These are phyloP conservation scores for Ichneumoninae sp. DNA, from an alignment of 2,888 invertebrate genomes.

Conservation along the genomic window DNA sequence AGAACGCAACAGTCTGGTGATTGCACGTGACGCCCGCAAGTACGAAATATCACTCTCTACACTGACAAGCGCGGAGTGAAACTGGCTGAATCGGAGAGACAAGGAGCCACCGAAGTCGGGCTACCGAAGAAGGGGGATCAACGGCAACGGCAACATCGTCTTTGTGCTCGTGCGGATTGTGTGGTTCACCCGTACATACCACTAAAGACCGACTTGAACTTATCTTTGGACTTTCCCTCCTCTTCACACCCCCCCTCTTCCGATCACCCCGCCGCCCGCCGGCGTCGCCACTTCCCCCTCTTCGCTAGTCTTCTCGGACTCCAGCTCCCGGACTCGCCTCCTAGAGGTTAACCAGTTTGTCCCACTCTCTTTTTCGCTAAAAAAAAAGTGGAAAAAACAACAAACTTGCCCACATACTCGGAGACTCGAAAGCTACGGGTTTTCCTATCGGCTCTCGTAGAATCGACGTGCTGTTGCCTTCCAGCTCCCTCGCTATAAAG, in stretches of 20 bases:
- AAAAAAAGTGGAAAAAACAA: conserved; percentile 41
- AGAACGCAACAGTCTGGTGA: conserved; percentile 8
- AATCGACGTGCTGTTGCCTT: conserved; percentile 15
- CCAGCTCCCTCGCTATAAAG: background rate
- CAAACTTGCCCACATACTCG: conserved; percentile 40
- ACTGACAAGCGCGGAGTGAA: conserved; percentile 46
- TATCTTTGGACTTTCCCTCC: conserved; percentile 84
- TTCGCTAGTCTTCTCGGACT: conserved; percentile 46
- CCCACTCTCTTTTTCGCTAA: conserved; percentile 81
- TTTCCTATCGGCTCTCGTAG: conserved; percentile 30
- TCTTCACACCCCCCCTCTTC: conserved; percentile 63
- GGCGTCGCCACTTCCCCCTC: conserved; percentile 67
- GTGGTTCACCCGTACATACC: conserved; percentile 73
- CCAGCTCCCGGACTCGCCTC: conserved; percentile 66
- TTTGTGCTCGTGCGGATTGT: conserved; percentile 12
- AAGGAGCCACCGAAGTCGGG: conserved; percentile 64
- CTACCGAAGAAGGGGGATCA: conserved; percentile 42
- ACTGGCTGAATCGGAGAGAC: conserved; percentile 59
- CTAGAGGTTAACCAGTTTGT: conserved; percentile 84
- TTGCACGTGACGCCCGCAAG: conserved; percentile 59
- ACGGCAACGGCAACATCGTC: conserved; percentile 21
- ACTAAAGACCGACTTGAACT: conserved; percentile 78
- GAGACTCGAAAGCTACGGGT: conserved; percentile 47
- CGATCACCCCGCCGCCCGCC: conserved; percentile 60
- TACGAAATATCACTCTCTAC: conserved; percentile 16